Base-by-base conservation (phyloP, 2,888 invertebrate genomes). In the Trilocha varians region DNA sequence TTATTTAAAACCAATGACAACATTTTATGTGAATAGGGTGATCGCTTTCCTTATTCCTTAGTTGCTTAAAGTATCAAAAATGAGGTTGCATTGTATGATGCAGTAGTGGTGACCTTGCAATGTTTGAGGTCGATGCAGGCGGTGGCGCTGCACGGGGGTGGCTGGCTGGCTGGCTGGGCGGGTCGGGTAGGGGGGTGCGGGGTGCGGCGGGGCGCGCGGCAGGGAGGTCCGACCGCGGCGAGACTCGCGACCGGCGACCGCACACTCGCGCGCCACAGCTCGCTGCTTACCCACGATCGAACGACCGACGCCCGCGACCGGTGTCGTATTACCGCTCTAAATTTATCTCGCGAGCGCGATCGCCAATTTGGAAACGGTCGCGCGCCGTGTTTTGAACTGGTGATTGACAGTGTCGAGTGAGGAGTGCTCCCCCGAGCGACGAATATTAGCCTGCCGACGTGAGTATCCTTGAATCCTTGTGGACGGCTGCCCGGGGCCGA, bases 291-390 rank as follows among this genome's bases (percentile, higher is more conserved):
- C 48, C 68, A 80, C 84, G 79, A 70, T 54, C 79, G 75, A 73
- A 62, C 80, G 78, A 75, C 68, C 70, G 69, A 65, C 74, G 70
- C 71, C 72, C 69, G 75, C 75, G 76, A 67, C 70, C 73, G 83
- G 84, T 85, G 80, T 85, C 84, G 80, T 76, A 79, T 85, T 85
- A 84, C 84, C 72, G 73, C 78, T 78, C 83, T 83, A 85, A 76
- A 83, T 78, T 83, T 84, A 84, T 59, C 71, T 62, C 75, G 78
- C 78, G 78, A 79, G 76, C 80, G 77, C 78, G 76, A 78, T 78
- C 79, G 79, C 84, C 84, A 78, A 84, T 84, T 85, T 82, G 71
- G 82, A 82, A 79, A 79, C 78, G 66, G 71, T 75, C 73, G 70
- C 78, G 74, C 78, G 74, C 69, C 78, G 76, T 84, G 82, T 84